Conservation (phyloP, 2,888 invertebrate species). For the Cistogaster globosa region DNA sequence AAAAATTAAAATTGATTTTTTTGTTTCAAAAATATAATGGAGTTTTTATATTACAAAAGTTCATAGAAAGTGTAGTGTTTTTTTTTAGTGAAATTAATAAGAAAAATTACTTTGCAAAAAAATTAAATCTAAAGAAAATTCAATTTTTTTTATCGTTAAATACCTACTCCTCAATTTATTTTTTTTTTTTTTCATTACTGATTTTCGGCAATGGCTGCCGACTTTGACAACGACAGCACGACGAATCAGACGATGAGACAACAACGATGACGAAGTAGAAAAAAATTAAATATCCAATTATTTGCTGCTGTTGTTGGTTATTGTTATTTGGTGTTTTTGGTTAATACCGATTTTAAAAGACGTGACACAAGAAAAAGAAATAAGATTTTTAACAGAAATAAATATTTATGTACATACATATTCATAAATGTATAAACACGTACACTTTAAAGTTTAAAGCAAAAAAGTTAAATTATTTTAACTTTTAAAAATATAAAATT, state of each 20-base stretch:
- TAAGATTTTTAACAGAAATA: slow-evolving; percentile 68
- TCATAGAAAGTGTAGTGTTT: slow-evolving; percentile 1
- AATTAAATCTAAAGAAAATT: slow-evolving; percentile 34
- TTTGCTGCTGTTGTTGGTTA: slow-evolving; percentile 63
- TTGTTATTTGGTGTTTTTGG: slow-evolving; percentile 63
- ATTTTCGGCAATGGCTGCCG: slow-evolving; percentile 74
- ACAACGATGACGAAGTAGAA: slow-evolving; percentile 74
- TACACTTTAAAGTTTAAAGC: slow-evolving; percentile 27
- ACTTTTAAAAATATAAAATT: neutral
- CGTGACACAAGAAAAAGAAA: slow-evolving; percentile 65
- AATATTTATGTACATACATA: slow-evolving; percentile 18
- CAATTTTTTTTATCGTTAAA: slow-evolving; percentile 59
- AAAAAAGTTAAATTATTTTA: neutral
- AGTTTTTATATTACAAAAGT: slow-evolving; percentile 17
- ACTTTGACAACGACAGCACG: slow-evolving; percentile 68
- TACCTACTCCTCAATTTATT: slow-evolving; percentile 56
- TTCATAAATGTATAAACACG: neutral
- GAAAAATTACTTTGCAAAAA: slow-evolving; percentile 55
- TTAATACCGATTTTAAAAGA: slow-evolving; percentile 58
- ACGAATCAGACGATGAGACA: slow-evolving; percentile 70
- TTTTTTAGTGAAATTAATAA: slow-evolving; percentile 43
- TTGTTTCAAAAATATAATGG: neutral
- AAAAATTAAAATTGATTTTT: slow-evolving; percentile 26
- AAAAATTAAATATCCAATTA: slow-evolving; percentile 73
- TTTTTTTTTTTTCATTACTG: slow-evolving; percentile 56